A percentile compares a stretch with the other conserved stretches of the same genome.
Conservation (phyloP, 2,888 invertebrate species). For the Napeogenes inachia region DNA sequence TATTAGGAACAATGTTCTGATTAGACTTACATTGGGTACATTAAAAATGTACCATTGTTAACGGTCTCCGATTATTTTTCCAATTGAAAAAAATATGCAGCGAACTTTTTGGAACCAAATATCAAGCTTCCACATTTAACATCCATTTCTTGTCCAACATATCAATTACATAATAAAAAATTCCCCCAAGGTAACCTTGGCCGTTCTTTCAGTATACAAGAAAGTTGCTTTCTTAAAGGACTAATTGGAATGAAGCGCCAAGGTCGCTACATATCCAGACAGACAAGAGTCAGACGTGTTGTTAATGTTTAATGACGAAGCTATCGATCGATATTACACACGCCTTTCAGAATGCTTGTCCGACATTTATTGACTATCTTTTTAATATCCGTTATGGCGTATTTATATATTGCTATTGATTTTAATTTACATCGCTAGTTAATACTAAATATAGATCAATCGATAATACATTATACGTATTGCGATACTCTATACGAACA, state of each 20-base stretch:
- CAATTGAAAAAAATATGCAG: no score
- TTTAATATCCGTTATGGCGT: slow-evolving; percentile 7
- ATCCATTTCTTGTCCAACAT: no score
- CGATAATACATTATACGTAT: slow-evolving; percentile 2
- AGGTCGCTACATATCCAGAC: slow-evolving; percentile 47
- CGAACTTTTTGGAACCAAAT: no score
- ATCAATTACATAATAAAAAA: no score
- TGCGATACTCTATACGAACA: no score
- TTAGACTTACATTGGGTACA: not conserved
- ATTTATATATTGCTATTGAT: slow-evolving; percentile 3
- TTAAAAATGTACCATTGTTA: no score
- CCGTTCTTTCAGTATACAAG: no score
- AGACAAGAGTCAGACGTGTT: slow-evolving; percentile 55
- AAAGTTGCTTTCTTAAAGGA: slow-evolving; percentile 3
- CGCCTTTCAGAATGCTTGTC: slow-evolving; percentile 16
- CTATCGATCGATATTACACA: slow-evolving; percentile 42
- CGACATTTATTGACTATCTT: slow-evolving; percentile 28
- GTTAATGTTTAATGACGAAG: slow-evolving; percentile 63
- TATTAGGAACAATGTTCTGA: not conserved
- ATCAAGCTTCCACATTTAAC: no score
- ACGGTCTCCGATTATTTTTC: no score
- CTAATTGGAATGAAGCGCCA: slow-evolving; percentile 40
- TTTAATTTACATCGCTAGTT: not conserved
- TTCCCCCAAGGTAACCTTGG: no score
- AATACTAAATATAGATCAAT: no score